Evolutionary conservation across 2,888 invertebrate species (phyloP).

Genomic region (Yponomeuta malinellus): DNA sequence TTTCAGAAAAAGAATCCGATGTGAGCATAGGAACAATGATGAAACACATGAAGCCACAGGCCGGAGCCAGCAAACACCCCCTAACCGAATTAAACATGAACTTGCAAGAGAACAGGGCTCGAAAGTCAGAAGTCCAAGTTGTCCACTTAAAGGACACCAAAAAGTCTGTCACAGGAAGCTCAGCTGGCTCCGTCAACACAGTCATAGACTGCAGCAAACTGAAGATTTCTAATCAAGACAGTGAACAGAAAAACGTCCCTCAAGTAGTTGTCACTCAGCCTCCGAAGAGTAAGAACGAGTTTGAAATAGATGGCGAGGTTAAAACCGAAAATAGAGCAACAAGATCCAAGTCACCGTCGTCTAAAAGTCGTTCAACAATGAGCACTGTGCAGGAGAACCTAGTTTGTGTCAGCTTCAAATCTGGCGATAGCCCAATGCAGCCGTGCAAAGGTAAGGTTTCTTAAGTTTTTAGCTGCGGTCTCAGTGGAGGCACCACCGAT

Average conservation of each 20-base stretch:
- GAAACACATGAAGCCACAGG: slow-evolving; percentile 40
- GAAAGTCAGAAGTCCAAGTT: slow-evolving; percentile 33
- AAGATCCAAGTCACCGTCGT: slow-evolving; percentile 54
- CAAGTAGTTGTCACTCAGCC: neutral
- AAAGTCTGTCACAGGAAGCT: slow-evolving; percentile 45
- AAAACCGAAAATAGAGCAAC: neutral
- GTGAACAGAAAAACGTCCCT: slow-evolving; percentile 14
- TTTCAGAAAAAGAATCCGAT: slow-evolving; percentile 56
- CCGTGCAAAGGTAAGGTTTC: slow-evolving; percentile 41
- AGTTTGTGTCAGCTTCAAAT: slow-evolving; percentile 42
- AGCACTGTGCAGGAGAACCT: slow-evolving; percentile 60
- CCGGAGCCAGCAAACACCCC: slow-evolving; percentile 43
- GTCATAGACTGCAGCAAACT: slow-evolving; percentile 43
- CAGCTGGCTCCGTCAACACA: slow-evolving; percentile 49
- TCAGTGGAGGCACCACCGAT: no score
- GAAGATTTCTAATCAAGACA: slow-evolving; percentile 30
- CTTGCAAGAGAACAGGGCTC: slow-evolving; percentile 32
- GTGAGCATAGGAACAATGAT: slow-evolving; percentile 55
- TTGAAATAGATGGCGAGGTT: neutral
- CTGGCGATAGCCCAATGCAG: slow-evolving; percentile 46
- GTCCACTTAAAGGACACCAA: slow-evolving; percentile 45
- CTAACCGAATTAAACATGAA: slow-evolving; percentile 50
- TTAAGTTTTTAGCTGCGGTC: neutral
- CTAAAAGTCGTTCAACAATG: slow-evolving; percentile 53
- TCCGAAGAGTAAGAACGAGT: neutral